phyloP scores from a whole-genome alignment of 1,140 invertebrate genomes.

The Drosophila neocordata region DNA sequence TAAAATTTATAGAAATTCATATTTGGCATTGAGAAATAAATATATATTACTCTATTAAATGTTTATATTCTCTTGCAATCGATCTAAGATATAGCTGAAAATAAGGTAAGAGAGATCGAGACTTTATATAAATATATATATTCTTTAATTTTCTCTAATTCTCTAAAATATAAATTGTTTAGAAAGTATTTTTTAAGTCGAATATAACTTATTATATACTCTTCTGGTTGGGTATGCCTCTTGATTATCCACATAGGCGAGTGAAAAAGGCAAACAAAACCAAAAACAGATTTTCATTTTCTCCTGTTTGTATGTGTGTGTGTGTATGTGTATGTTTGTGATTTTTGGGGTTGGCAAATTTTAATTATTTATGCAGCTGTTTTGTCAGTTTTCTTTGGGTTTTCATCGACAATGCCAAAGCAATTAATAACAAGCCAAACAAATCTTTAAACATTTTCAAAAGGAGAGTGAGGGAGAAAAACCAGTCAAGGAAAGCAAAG shows the following conservation, averaged over 20 bases:
- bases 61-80: too few species aligned
- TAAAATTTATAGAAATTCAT: too few species aligned
- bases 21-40: too few species aligned
- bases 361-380: constrained; percentile 76
- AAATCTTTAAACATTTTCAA: constrained; percentile 33
- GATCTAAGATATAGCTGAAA: too few species aligned
- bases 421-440: constrained; percentile 67
- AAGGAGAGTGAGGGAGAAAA: too few species aligned
- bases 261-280: constrained; percentile 35
- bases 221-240: neutral
- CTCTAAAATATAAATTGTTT: too few species aligned
- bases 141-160: too few species aligned
- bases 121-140: too few species aligned
- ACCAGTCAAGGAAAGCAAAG: neutral
- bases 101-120: too few species aligned
- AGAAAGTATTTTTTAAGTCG: neutral
- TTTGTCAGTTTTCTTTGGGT: constrained; percentile 31
- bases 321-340: constrained; percentile 36
- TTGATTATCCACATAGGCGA: constrained; percentile 7
- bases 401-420: constrained; percentile 19
- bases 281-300: constrained; percentile 51
- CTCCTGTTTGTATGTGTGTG: neutral
- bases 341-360: constrained; percentile 60
- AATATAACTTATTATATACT: neutral
- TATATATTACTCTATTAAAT: too few species aligned